Evolutionary conservation across 1,140 invertebrate genomes (phyloP).

Genomic region (Zaprionus inermis): DNA sequence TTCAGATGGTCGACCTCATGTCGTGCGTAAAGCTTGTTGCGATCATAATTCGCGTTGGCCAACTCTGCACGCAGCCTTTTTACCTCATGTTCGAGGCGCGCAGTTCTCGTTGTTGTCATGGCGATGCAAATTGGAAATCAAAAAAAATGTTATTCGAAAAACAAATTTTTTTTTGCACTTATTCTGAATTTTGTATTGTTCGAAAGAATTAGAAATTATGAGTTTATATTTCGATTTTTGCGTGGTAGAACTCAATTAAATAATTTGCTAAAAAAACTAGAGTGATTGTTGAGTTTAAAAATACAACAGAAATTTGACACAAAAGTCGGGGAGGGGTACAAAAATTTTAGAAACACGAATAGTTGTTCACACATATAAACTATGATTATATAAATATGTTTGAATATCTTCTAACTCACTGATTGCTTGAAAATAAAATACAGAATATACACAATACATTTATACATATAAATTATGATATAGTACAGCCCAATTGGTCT

Average conservation of each 20-base stretch:
- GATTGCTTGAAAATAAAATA: no score
- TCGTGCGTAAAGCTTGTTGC: conserved; percentile 8
- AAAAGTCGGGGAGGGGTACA: neutral
- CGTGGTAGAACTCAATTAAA: neutral
- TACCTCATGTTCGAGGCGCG: conserved; percentile 44
- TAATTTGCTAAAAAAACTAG: neutral
- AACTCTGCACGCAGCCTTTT: conserved; percentile 33
- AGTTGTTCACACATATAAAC: no score
- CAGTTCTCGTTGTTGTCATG: conserved; percentile 21
- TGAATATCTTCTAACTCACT: no score
- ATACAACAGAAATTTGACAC: neutral
- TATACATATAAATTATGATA: no score
- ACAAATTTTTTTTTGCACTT: conserved; percentile 37
- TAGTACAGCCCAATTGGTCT: neutral
- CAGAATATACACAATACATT: no score
- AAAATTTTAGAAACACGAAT: no score
- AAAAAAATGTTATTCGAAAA: neutral
- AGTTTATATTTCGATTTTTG: conserved; percentile 9
- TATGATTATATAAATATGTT: no score
- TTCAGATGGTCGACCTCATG: conserved; percentile 16
- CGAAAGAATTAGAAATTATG: conserved; percentile 3
- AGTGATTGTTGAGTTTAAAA: neutral
- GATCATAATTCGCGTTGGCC: neutral
- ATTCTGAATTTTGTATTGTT: conserved; percentile 25
- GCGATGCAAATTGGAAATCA: neutral